Conservation (phyloP, 1,140 invertebrate species). For the Eciton burchellii region DNA sequence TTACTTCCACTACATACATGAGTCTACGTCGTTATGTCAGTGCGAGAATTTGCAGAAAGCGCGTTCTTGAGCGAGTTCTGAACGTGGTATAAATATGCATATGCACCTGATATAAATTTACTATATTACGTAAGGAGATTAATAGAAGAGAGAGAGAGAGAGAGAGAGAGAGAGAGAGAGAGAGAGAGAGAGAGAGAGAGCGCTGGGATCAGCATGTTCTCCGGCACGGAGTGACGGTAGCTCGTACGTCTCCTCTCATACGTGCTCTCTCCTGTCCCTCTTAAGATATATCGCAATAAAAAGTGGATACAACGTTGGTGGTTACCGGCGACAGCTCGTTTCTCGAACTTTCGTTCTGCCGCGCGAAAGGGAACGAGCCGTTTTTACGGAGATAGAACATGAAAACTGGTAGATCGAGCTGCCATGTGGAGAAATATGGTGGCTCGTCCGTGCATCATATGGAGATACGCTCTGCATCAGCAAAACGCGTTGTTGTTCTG, state of each 20-base stretch:
- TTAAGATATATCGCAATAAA: slow-evolving; percentile 46
- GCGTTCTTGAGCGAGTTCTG: too few species aligned
- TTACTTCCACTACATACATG: too few species aligned
- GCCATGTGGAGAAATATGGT: slow-evolving; percentile 61
- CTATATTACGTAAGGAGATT: too few species aligned
- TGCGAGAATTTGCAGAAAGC: too few species aligned
- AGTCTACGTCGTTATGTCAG: too few species aligned
- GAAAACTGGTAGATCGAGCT: slow-evolving; percentile 67
- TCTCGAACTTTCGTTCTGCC: slow-evolving; percentile 54
- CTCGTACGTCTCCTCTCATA: not conserved
- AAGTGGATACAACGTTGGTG: slow-evolving; percentile 19
- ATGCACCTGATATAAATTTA: too few species aligned
- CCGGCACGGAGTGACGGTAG: not conserved
- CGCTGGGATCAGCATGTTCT: not conserved
- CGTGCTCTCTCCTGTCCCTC: slow-evolving; percentile 8
- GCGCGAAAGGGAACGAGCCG: slow-evolving; percentile 30
- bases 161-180: slow-evolving; percentile 25
- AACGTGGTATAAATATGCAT: too few species aligned
- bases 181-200: slow-evolving; percentile 24
- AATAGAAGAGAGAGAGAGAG: slow-evolving; percentile 29
- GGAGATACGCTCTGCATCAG: slow-evolving; percentile 56
- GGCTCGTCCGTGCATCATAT: slow-evolving; percentile 54
- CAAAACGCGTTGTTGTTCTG: slow-evolving; percentile 43
- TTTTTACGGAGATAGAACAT: slow-evolving; percentile 61
- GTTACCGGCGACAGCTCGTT: slow-evolving; percentile 60